Base-by-base conservation (phyloP, 2,888 invertebrate genomes). In the Liposcelis brunnea region DNA sequence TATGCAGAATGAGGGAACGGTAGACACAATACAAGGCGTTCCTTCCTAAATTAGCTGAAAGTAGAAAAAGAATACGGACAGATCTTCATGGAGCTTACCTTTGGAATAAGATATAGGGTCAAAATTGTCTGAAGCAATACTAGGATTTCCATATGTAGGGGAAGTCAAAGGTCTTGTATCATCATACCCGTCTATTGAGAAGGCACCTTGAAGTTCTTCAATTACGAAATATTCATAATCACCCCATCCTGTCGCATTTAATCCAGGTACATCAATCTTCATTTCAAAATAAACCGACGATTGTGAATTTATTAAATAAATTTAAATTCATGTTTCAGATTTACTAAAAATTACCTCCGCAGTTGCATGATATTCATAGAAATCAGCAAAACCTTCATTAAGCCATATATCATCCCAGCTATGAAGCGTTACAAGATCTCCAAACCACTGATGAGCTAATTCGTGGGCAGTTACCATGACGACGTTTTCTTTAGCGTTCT, bases 381-480 rank as follows among this genome's bases (percentile, higher is more conserved):
- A 68, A 31, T 56, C 57, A 26, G 68, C 68, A 51, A 67, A 67
- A 2, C 67, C 65, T 50, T 56, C 56, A 42, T 55, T 56, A 2
- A 56, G 48, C 54, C 55, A 56, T 2, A 53, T 48, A 43, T 52
- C 48, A 7, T 37, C 47, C 54, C 54, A 54, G 52, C 53, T 53
- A 11, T 49, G 44, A 46, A 49, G 45, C n/a, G 50, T 49, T 18
- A 52, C 50, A 2, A 51, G 33, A 38, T 55, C 53, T 12, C 60
- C 59, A 48, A 59, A 60, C 58, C 59, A 61, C 52, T 61, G 65
- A 51, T 67, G 67, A 4, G 65, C 65, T 19, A 68, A 51, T 52
- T 68, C 68, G 51, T 67, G 67, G 2, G 63, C 56, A 11, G 66
- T 58, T 2, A 65, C 62, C 2, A 56, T 53, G 1, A 56, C 55